A percentile compares a stretch with the other conserved stretches of the same genome.
Evolutionary conservation across 2,797 vertebrate genomes (phyloP).

Genomic region (Microchirus variegatus): DNA sequence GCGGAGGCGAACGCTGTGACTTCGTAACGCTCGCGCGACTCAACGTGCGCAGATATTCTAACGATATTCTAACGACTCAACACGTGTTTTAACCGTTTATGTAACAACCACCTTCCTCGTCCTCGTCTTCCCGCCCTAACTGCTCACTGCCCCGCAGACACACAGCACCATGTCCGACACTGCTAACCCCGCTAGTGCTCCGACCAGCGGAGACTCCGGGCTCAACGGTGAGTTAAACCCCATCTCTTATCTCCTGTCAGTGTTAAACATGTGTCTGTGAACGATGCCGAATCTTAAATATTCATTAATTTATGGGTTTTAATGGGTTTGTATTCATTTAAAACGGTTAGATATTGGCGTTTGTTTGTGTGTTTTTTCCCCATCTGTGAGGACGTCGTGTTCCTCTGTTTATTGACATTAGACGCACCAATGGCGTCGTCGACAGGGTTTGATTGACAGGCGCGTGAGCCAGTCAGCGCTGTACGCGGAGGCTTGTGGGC

Average conservation of each 20-base stretch:
- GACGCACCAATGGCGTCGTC: slow-evolving; percentile 47
- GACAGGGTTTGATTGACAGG: slow-evolving; percentile 29
- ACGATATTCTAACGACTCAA: slow-evolving; percentile 19
- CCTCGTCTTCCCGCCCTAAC: slow-evolving; percentile 15
- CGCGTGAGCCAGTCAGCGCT: slow-evolving; percentile 48
- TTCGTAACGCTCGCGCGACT: slow-evolving; percentile 43
- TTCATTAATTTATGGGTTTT: too few relatives aligned
- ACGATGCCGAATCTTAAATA: too few relatives aligned
- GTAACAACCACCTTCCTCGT: slow-evolving; percentile 16
- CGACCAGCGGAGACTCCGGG: slow-evolving; percentile 79
- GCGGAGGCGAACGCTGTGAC: slow-evolving; percentile 1
- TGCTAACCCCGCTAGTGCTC: slow-evolving; percentile 66
- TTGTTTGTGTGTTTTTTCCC: neutral
- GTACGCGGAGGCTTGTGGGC: slow-evolving; percentile 14
- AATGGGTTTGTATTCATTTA: too few relatives aligned
- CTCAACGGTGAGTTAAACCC: slow-evolving; percentile 79
- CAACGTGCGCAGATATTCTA: slow-evolving; percentile 66
- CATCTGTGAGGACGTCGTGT: slow-evolving; percentile 40
- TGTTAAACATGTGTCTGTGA: too few relatives aligned
- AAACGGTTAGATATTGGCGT: too few relatives aligned
- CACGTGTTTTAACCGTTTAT: slow-evolving; percentile 55
- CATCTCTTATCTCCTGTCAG: neutral
- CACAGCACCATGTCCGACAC: slow-evolving; percentile 76
- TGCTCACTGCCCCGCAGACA: slow-evolving; percentile 39
- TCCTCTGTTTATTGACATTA: slow-evolving; percentile 59